Base-by-base conservation (phyloP, 1,140 invertebrate genomes). In the Neelides sp. region DNA sequence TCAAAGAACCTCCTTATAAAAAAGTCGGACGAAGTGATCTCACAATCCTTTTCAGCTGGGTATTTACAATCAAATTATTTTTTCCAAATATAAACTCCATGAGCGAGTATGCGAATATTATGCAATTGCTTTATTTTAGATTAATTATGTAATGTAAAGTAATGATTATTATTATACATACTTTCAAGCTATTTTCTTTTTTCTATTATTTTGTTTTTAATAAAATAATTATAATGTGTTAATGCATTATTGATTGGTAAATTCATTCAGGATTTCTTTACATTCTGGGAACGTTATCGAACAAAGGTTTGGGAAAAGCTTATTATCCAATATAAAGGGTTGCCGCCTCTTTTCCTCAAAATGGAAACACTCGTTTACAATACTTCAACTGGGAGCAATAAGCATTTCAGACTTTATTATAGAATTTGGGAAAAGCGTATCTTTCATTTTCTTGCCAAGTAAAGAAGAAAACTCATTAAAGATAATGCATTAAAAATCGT, bases 351-450 rank as follows among this genome's bases (percentile, higher is more conserved):
- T 4, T 56, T 59, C 30, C 20, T 53, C 4, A 55, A 59, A 34
- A 15, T 59, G 1, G 57, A 59, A 40, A 51, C 40, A 20, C 57
- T 73, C 24, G 66, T 72, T 12, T 66, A 69, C 12, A 63, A 68
- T 47, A 68, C 65, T 32, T 68, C 69, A 52, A 68, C 69, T 4
- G 69, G 69, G 8, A 64, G 65, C 48, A 66, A 65, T 13, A 65
- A 67, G 20, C 66, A 66, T 49, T 61, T 74, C 42, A 37, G 58
- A 24, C 56, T 65, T 45, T 74, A 73, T 59, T 74, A 73, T 56
- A 52, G 62, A 4, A 65, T 65, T 59, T 73, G 71, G 71, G 72
- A 73, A 51, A 64, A 60, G 48, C 66, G 65, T 48, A 62, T 71
- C 2, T 73, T 66, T 61, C 62, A 67, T 4, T 63, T 68, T 23